Evolutionary conservation across 2,113 vertebrate species (phyloP), one percentile per base, ranked within the genome.

Genomic region (Melanocharis versteri): DNA sequence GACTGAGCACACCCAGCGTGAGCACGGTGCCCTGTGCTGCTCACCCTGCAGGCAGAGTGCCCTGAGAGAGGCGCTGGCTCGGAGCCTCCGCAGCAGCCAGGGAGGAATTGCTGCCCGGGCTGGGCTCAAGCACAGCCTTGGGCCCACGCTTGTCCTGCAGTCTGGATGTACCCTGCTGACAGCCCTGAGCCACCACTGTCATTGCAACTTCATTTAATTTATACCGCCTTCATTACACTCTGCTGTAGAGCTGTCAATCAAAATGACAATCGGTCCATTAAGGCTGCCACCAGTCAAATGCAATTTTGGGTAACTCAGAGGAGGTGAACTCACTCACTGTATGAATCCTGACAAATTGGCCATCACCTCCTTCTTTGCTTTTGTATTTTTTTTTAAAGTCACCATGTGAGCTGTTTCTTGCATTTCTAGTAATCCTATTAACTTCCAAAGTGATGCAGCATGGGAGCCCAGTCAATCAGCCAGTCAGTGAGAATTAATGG

Each of bases 401-500:
- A 62, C n/a, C 27, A 15, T 8, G 15, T 69, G 75, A 91, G 57
- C 33, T 1, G 0, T 45, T 87, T 35, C 75, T 94, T 90, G 64
- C 60, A 51, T 47, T 92, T 93, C 60, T 79, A 33, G 40, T 28
- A 58, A 60, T 31, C 64, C 68, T 54, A 62, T 90, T 93, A 92
- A 87, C 40, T 75, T 68, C 44, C 39, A 53, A 83, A 92, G 56
- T 7, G 73, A 61, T 48, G 47, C 60, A 77, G 75, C 40, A 56
- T 5, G 35, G 40, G 62, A 83, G 24, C 28, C 71, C 62, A 83
- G 83, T 87, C 93, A 89, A 10, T 83, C 93, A 87, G 18, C 26
- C 78, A 64, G 83, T 19, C 73, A 56, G 70, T 35, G 69, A 79
- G 45, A 91, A 95, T 87, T 94, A 93, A 94, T 37, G 64, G 73